Conservation (phyloP, 2,113 vertebrate genomes). For the Chlorodrepanis virens region DNA sequence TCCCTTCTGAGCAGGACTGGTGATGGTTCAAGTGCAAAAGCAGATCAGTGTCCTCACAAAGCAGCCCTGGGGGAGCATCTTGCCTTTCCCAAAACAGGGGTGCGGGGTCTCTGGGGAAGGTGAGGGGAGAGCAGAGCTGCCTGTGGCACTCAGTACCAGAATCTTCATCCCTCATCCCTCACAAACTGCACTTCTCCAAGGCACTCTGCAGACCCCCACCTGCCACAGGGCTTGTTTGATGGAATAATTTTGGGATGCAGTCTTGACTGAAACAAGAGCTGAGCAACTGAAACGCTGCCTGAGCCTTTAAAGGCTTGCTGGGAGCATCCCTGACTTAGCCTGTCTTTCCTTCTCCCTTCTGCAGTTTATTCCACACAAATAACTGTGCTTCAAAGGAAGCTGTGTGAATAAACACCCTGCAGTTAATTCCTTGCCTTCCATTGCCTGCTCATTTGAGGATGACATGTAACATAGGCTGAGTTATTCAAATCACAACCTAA, state of each 20-base stretch:
- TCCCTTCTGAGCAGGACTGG: neutral
- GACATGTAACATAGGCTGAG: neutral
- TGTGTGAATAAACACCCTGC: constrained; percentile 51
- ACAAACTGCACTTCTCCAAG: neutral
- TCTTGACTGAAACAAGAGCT: neutral
- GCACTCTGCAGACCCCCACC: neutral
- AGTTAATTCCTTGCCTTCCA: constrained; percentile 64
- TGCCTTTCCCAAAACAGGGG: neutral
- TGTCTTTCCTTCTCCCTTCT: neutral
- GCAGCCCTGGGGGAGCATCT: neutral
- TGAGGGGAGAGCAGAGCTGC: neutral
- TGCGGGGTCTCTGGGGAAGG: neutral
- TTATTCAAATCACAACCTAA: neutral
- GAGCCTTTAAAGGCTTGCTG: neutral
- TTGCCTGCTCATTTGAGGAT: constrained; percentile 45
- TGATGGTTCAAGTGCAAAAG: neutral
- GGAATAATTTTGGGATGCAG: neutral
- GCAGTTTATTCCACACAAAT: neutral
- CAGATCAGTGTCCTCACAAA: neutral
- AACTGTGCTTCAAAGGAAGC: constrained; percentile 58
- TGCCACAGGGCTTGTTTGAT: neutral
- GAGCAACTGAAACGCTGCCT: neutral
- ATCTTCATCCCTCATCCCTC: neutral
- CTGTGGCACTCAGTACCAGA: neutral
- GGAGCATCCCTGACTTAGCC: neutral